These are phyloP conservation scores for Centropristis striata DNA, from an alignment of 2,113 vertebrate genomes.

Conservation along the genomic window DNA sequence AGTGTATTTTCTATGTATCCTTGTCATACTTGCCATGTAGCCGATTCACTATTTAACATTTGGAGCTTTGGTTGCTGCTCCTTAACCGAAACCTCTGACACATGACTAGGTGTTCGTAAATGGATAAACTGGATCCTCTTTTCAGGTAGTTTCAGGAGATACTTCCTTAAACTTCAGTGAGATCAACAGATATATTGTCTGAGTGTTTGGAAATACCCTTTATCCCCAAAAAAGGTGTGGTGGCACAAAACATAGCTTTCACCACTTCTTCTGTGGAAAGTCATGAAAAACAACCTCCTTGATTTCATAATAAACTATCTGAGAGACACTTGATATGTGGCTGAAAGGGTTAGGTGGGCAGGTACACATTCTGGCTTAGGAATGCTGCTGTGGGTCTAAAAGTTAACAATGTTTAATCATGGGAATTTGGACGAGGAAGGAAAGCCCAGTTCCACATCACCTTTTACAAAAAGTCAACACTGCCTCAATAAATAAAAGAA, in stretches of 20 bases:
- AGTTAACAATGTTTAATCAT: not conserved
- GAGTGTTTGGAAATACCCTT: not conserved
- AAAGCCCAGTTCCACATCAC: not conserved
- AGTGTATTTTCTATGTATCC: no score
- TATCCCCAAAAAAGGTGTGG: not conserved
- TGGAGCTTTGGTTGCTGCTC: no score
- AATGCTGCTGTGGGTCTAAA: not conserved
- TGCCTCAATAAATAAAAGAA: not conserved
- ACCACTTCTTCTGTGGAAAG: not conserved
- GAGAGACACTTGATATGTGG: not conserved
- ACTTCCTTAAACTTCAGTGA: slow-evolving; percentile 27
- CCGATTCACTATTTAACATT: no score
- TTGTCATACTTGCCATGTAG: no score
- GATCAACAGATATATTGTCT: not conserved
- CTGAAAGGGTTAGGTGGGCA: no score
- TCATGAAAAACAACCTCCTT: not conserved
- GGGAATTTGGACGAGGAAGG: not conserved
- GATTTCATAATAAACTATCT: not conserved
- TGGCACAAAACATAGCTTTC: not conserved
- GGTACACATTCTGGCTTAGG: no score
- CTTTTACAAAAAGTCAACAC: not conserved
- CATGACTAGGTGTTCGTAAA: not conserved
- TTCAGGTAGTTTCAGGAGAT: slow-evolving; percentile 19
- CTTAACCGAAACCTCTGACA: slow-evolving; percentile 7
- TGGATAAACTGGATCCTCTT: slow-evolving; percentile 23